These are phyloP conservation scores for Leptoteleia sp. DNA, from an alignment of 1,140 invertebrate species.

Conservation along the genomic window DNA sequence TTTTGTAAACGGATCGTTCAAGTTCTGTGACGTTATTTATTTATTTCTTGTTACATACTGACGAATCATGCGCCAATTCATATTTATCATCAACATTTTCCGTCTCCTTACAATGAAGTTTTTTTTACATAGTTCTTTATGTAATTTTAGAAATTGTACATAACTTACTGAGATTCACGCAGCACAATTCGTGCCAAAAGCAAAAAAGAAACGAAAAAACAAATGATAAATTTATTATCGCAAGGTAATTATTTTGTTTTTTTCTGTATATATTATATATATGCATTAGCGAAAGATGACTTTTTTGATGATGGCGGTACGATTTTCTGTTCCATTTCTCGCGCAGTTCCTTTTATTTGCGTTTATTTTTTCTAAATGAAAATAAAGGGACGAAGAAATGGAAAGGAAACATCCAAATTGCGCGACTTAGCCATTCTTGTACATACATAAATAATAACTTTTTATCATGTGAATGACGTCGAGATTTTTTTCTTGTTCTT, in stretches of 20 bases:
- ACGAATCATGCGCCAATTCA: slow-evolving; percentile 22
- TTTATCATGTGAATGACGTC: no score
- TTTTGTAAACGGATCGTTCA: slow-evolving; percentile 74
- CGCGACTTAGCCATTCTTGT: slow-evolving; percentile 2
- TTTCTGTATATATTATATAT: slow-evolving; percentile 10
- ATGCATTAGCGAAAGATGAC: not conserved
- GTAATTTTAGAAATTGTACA: slow-evolving; percentile 40
- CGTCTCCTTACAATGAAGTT: no score
- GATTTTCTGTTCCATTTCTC: no score
- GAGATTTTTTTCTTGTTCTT: no score
- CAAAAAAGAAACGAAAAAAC: not conserved
- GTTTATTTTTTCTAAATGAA: no score
- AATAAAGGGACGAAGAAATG: no score
- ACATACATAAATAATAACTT: not conserved
- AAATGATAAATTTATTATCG: no score
- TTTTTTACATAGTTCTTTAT: no score
- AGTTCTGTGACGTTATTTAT: slow-evolving; percentile 17
- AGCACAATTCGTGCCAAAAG: slow-evolving; percentile 29
- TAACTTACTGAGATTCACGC: slow-evolving; percentile 16
- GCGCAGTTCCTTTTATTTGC: no score
- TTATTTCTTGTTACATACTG: slow-evolving; percentile 32
- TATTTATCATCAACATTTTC: not conserved
- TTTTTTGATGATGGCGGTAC: not conserved
- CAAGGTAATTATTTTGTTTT: not conserved
- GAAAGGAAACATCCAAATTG: no score